Evolutionary conservation across 2,797 vertebrate genomes (phyloP).

Genomic region (Anolis apletophallus): DNA sequence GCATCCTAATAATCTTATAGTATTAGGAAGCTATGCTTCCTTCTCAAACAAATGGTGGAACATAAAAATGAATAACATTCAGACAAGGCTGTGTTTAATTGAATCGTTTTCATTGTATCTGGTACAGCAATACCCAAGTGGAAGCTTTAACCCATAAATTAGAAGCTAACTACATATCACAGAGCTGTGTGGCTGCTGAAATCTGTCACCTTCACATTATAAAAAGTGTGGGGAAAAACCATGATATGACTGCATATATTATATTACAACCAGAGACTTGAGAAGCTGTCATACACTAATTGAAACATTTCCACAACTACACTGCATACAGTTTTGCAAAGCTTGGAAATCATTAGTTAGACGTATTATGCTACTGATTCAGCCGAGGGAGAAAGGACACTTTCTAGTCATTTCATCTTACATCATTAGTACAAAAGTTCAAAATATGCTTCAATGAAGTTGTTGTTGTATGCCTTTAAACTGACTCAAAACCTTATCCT

Average conservation of each 20-base stretch:
- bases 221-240: background rate
- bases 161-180: background rate
- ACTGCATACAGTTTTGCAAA: no score
- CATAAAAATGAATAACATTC: constrained; percentile 21
- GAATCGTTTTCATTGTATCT: background rate
- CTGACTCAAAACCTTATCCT: no score
- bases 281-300: background rate
- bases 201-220: background rate
- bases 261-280: background rate
- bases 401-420: no score
- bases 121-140: background rate
- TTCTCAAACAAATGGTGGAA: background rate
- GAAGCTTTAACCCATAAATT: constrained; percentile 19
- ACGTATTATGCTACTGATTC: no score
- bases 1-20: constrained; percentile 24
- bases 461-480: no score
- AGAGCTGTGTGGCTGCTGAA: background rate
- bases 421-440: no score
- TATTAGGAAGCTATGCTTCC: background rate
- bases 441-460: no score
- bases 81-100: background rate
- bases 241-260: background rate
- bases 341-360: no score
- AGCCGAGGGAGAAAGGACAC: no score
- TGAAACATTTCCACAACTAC: background rate